Base-by-base conservation (phyloP, 2,113 vertebrate genomes). In the Mustelus asterias region DNA sequence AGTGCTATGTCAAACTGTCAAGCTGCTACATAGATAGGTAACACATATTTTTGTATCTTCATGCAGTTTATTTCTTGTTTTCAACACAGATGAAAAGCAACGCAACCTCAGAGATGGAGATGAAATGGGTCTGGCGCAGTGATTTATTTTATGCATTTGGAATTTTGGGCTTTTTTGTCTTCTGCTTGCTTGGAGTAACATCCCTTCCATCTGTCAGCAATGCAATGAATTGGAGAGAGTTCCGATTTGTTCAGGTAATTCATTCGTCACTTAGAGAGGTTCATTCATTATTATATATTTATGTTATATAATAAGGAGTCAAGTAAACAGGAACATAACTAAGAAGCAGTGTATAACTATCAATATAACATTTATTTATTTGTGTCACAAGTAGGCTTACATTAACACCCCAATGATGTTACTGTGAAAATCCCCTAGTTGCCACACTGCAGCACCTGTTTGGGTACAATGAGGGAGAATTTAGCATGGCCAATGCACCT, bases 181-280 rank as follows among this genome's bases (percentile, higher is more conserved):
- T 98, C 96, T 20, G 99, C 67, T 97, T 99, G 96, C 96, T 99
- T 97, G 99, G 99, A 97, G 99, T 99, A 97, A 98, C 98, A 48
- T 99, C 99, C 16, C 97, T 99, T 78, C 99, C 99, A 69, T 99
- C 99, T 0, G 98, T 99, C 96, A 99, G 98, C 97, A 99, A 99
- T 95, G 96, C 70, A 1, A 98, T 99, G 97, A 99, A 99, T 98
- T 99, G 99, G 99, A 97, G 98, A 97, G 99, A 99, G 97, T 99
- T 99, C 97, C 96, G 98, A 96, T 99, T 99, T 97, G 97, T 99
- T 70, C 99, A 99, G 98, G 99, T 99, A 97, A 33, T 70, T 72
- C 69, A 54, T 95, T 7, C 5, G 41, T 76, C 26, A 72, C 33
- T 60, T 7, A 16, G 29, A 76, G 26, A 72, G 9, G 24, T 48